These are phyloP conservation scores for Pseudeuparius sepicola DNA, from an alignment of 2,888 invertebrate species.

Conservation along the genomic window DNA sequence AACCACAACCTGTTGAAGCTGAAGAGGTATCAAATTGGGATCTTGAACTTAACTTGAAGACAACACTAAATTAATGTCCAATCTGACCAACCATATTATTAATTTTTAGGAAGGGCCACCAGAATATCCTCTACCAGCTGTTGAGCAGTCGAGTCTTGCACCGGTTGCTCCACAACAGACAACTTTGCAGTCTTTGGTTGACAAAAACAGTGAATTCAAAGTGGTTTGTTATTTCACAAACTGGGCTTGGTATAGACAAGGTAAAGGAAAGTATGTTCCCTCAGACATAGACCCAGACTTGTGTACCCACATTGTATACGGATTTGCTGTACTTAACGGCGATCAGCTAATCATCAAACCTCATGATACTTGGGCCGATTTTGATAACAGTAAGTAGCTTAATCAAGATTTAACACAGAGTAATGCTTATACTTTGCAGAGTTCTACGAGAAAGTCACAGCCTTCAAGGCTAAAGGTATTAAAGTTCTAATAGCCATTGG, in stretches of 20 bases:
- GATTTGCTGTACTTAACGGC: slow-evolving; percentile 78
- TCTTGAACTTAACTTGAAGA: too few species aligned
- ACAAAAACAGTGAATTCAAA: slow-evolving; percentile 45
- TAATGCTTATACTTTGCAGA: slow-evolving; percentile 41
- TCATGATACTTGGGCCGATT: slow-evolving; percentile 81
- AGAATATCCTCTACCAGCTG: too few species aligned
- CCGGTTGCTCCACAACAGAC: slow-evolving; percentile 19
- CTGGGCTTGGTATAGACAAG: slow-evolving; percentile 90
- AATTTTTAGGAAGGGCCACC: too few species aligned
- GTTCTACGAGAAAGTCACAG: slow-evolving; percentile 79
- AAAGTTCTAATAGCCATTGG: slow-evolving; percentile 83
- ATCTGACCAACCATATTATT: too few species aligned
- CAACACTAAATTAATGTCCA: too few species aligned
- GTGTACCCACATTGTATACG: slow-evolving; percentile 87
- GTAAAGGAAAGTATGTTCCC: slow-evolving; percentile 70
- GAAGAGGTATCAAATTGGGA: slow-evolving; percentile 18
- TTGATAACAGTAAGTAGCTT: slow-evolving; percentile 74
- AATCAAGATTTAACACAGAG: slow-evolving; percentile 11
- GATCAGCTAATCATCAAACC: slow-evolving; percentile 67
- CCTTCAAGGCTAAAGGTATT: slow-evolving; percentile 58
- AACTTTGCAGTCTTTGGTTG: slow-evolving; percentile 24
- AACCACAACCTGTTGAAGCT: slow-evolving; percentile 21
- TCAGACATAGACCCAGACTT: slow-evolving; percentile 73
- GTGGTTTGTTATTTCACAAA: slow-evolving; percentile 88
- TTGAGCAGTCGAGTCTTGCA: slow-evolving; percentile 20